Evolutionary conservation across 1,140 invertebrate genomes (phyloP).

Genomic region (Doryteuthis pealeii): DNA sequence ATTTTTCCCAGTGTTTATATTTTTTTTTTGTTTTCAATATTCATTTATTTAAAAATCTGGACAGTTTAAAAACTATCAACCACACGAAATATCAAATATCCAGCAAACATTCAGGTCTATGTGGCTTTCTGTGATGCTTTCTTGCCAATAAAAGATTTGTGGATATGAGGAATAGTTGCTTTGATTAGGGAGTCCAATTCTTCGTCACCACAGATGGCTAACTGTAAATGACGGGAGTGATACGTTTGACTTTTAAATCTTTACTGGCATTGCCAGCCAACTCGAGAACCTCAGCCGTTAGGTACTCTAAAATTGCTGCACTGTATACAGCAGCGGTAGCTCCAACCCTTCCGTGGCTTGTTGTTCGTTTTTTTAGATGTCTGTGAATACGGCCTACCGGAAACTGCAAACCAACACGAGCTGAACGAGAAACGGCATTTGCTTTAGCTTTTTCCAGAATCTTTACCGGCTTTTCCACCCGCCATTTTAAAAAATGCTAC

Average conservation of each 20-base stretch:
- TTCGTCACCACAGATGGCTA: conserved; percentile 98
- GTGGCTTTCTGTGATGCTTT: too few species aligned
- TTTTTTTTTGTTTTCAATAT: too few species aligned
- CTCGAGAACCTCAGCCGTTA: conserved; percentile 96
- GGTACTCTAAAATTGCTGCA: conserved; percentile 98
- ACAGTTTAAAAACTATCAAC: too few species aligned
- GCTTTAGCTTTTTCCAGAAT: conserved; percentile 99
- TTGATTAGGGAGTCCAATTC: conserved; percentile 99
- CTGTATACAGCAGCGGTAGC: conserved; percentile 99
- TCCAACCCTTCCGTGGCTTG: conserved; percentile 96
- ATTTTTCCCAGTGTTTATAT: too few species aligned
- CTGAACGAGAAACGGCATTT: conserved; percentile 97
- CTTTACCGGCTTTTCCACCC: conserved; percentile 99
- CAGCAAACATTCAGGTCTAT: too few species aligned
- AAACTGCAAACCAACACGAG: conserved; percentile 97
- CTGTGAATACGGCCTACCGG: conserved; percentile 98
- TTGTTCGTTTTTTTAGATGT: conserved; percentile 97
- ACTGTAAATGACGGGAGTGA: conserved; percentile 97
- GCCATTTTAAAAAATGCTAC: too few species aligned
- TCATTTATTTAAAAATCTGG: neutral
- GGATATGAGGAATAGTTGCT: conserved; percentile 98
- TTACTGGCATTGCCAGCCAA: conserved; percentile 99
- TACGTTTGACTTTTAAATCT: conserved; percentile 99
- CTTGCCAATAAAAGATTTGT: conserved; percentile 98
- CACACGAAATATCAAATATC: too few species aligned